Evolutionary conservation across 2,888 invertebrate species (phyloP).

Genomic region (Lysandra bellargus): DNA sequence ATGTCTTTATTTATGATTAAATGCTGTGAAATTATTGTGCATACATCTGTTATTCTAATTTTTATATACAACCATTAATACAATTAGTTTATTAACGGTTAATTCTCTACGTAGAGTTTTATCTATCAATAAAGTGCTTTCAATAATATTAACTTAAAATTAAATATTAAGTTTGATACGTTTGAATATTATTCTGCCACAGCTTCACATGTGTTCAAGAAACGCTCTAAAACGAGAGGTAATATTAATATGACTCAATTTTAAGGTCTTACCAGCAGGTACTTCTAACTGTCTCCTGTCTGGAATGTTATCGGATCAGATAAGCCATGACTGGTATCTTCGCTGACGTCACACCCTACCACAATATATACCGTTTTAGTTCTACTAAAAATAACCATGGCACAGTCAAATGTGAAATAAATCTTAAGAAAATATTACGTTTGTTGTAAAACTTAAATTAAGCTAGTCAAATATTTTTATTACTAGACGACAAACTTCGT

Average conservation of each 20-base stretch:
- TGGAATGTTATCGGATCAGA: conserved; percentile 10
- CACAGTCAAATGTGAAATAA: not conserved
- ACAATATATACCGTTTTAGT: conserved; percentile 3
- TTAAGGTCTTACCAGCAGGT: not conserved
- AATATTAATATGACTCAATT: not conserved
- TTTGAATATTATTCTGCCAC: not conserved
- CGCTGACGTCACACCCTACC: conserved; percentile 11
- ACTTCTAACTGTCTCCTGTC: not conserved
- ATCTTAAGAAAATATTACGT: not conserved
- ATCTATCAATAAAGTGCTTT: too few relatives aligned
- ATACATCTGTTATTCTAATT: not conserved
- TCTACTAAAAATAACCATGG: not conserved
- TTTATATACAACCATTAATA: too few relatives aligned
- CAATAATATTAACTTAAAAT: too few relatives aligned
- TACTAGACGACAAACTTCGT: not conserved
- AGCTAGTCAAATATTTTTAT: too few relatives aligned
- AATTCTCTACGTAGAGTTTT: too few relatives aligned
- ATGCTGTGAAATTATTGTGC: too few relatives aligned
- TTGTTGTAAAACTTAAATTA: not conserved
- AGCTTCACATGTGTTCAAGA: not conserved
- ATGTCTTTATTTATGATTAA: not conserved
- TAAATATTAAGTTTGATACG: too few relatives aligned
- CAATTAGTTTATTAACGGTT: not conserved
- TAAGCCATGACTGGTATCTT: not conserved
- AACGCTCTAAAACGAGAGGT: not conserved